Conservation (phyloP, 2,888 invertebrate genomes). For the Xanthorhoe spadicearia region DNA sequence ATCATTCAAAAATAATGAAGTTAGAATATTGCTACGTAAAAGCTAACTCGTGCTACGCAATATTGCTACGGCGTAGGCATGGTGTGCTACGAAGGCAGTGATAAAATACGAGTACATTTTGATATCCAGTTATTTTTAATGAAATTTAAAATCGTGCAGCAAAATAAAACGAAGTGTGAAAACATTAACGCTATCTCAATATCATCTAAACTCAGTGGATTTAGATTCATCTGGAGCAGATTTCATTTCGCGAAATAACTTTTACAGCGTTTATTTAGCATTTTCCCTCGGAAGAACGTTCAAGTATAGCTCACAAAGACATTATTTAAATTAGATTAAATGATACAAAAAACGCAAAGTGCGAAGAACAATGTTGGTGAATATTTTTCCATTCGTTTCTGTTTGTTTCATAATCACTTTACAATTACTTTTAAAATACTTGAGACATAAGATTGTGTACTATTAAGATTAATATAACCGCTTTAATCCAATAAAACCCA, state of each 20-base stretch:
- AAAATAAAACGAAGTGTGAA: background rate
- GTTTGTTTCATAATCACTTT: constrained; percentile 1
- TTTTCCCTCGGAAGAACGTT: constrained; percentile 22
- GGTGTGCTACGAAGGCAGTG: background rate
- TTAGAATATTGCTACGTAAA: background rate
- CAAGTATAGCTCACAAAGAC: constrained; percentile 20
- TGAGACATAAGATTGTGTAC: background rate
- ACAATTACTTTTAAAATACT: background rate
- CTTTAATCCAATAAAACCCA: constrained; percentile 14
- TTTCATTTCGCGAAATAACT: constrained; percentile 34
- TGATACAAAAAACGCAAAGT: constrained; percentile 22
- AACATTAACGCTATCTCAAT: background rate
- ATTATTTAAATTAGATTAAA: constrained; percentile 31
- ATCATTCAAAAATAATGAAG: no score
- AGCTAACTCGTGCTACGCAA: background rate
- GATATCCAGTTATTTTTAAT: no score
- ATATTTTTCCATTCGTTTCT: constrained; percentile 8
- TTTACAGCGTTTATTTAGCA: constrained; percentile 37
- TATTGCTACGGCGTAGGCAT: constrained; percentile 1
- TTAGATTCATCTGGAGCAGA: constrained; percentile 5
- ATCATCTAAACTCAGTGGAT: constrained; percentile 2
- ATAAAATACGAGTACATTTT: background rate
- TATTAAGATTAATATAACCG: background rate
- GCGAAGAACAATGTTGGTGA: constrained; percentile 15
- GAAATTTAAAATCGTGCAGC: no score